A percentile compares a stretch with the other conserved stretches of the same genome.
Conservation (phyloP, 92 coral and sea anemone species). For the Phenganax stokvisi region DNA sequence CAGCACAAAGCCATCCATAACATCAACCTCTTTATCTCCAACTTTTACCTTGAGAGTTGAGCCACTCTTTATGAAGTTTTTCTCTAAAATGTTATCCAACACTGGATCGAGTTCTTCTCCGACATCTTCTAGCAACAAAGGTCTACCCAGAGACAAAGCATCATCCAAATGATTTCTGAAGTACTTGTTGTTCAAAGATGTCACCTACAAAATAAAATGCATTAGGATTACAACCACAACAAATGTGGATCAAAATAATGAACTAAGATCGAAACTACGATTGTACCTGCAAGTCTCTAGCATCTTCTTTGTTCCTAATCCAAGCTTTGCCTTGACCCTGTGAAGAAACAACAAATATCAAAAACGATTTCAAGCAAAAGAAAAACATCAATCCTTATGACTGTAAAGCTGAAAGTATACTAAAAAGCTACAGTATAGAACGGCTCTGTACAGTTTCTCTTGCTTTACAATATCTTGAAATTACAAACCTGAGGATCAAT, state of each 20-base stretch:
- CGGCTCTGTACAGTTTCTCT: background rate
- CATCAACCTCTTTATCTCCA: slow-evolving; percentile 97
- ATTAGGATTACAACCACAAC: background rate
- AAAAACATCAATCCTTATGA: background rate
- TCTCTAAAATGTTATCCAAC: slow-evolving; percentile 84
- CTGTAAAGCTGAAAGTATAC: background rate
- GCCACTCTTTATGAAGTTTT: slow-evolving; percentile 93
- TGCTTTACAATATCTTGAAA: background rate
- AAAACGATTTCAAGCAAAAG: background rate
- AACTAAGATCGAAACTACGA: background rate
- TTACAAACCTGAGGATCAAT: slow-evolving; percentile 87
- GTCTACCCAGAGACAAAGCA: slow-evolving; percentile 85
- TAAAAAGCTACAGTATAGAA: background rate
- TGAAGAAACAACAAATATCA: background rate
- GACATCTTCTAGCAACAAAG: slow-evolving; percentile 94
- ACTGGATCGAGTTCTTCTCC: slow-evolving; percentile 99
- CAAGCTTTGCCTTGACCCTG: slow-evolving; percentile 99
- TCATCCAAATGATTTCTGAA: slow-evolving; percentile 91
- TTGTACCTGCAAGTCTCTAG: slow-evolving; percentile 75
- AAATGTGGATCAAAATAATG: background rate
- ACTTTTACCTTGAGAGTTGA: slow-evolving; percentile 87
- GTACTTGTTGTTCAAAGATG: slow-evolving; percentile 94
- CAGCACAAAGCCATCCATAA: slow-evolving; percentile 89
- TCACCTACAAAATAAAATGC: slow-evolving; percentile 45
- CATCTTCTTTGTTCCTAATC: slow-evolving; percentile 82